A percentile compares a stretch with the other conserved stretches of the same genome.
phyloP scores from a whole-genome alignment of 2,888 invertebrate species.

The Melieria omissa region DNA sequence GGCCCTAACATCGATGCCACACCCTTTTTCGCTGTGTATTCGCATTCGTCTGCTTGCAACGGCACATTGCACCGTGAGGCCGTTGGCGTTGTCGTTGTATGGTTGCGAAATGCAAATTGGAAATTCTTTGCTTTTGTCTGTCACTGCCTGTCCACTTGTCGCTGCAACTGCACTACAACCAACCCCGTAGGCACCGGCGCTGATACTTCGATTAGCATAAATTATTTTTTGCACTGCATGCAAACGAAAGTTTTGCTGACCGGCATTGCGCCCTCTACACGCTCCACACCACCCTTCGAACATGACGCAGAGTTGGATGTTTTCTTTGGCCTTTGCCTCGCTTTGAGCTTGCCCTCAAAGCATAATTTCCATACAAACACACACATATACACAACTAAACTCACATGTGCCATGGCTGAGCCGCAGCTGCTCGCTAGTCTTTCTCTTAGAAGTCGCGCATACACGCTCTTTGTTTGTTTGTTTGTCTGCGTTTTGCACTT shows the following conservation, averaged over 20 bases:
- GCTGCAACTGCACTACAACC: background rate
- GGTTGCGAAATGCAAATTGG: background rate
- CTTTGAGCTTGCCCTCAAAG: background rate
- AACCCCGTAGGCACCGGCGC: background rate
- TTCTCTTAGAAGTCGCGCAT: too few species aligned
- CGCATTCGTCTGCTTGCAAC: too few species aligned
- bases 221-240: background rate
- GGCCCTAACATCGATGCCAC: too few species aligned
- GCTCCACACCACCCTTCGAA: too few species aligned
- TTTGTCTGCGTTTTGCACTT: too few species aligned
- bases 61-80: too few species aligned
- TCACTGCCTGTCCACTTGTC: background rate
- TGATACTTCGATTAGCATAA: too few species aligned
- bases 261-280: background rate
- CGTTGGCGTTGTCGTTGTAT: background rate
- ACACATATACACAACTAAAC: background rate
- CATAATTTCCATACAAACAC: background rate
- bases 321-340: background rate
- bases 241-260: conserved; percentile 30
- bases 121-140: background rate
- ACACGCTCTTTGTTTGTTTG: too few species aligned
- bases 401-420: background rate
- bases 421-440: too few species aligned
- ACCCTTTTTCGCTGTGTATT: too few species aligned
- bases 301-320: background rate